Evolutionary conservation across 2,888 invertebrate genomes (phyloP).

Genomic region (Eilema griseolum): DNA sequence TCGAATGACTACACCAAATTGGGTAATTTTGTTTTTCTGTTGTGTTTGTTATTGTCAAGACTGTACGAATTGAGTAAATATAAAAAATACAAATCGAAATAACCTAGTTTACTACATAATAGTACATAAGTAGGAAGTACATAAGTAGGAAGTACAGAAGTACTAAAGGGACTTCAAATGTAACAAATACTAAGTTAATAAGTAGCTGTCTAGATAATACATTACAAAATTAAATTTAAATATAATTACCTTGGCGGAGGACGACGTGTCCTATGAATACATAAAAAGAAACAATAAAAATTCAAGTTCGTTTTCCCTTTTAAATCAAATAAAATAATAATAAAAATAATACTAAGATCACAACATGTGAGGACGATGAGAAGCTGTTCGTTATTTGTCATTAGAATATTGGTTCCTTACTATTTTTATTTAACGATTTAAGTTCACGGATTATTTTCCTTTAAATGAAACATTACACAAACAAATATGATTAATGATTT

Average conservation of each 20-base stretch:
- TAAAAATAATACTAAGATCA: not conserved
- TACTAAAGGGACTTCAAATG: too few species aligned
- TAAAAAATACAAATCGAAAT: too few species aligned
- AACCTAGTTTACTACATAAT: too few species aligned
- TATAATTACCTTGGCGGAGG: conserved; percentile 24
- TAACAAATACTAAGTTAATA: not conserved
- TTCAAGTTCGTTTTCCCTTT: conserved; percentile 39
- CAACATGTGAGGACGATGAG: conserved; percentile 19
- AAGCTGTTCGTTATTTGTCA: not conserved
- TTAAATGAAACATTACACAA: not conserved
- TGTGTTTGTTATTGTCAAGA: too few species aligned
- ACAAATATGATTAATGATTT: not conserved
- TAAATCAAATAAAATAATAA: conserved; percentile 10
- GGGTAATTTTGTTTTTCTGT: too few species aligned
- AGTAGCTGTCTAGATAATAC: not conserved
- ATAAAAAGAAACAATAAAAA: conserved; percentile 29
- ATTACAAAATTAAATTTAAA: conserved; percentile 21
- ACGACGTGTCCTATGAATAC: conserved; percentile 22
- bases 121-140: too few species aligned
- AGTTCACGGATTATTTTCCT: not conserved
- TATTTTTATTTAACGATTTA: not conserved
- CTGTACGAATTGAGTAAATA: too few species aligned
- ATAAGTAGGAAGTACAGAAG: too few species aligned
- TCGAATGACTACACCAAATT: too few species aligned
- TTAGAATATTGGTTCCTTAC: not conserved